phyloP scores from a whole-genome alignment of 2,797 vertebrate genomes.

The Molossus alvarezi region DNA sequence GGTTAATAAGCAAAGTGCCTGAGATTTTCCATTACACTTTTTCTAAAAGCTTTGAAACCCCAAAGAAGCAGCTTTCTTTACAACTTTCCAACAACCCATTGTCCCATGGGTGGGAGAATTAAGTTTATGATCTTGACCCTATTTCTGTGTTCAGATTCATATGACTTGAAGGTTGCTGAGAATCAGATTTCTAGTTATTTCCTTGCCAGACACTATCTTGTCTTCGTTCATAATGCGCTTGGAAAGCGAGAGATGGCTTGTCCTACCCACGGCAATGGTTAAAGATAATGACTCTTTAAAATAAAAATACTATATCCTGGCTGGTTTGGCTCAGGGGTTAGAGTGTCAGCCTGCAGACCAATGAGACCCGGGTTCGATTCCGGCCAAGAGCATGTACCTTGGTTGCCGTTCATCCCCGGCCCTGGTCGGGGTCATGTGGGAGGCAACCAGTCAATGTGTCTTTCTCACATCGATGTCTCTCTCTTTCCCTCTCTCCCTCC shows the following conservation, averaged over 20 bases:
- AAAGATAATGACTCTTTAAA: slow-evolving; percentile 55
- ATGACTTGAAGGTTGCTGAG: not conserved
- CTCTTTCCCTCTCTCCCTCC: not conserved
- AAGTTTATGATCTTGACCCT: slow-evolving; percentile 13
- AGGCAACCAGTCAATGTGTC: not conserved
- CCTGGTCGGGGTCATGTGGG: not conserved
- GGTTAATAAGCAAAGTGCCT: not conserved
- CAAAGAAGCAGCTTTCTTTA: slow-evolving; percentile 12
- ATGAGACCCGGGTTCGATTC: too few relatives aligned
- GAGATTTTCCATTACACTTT: slow-evolving; percentile 12
- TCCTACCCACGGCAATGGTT: not conserved
- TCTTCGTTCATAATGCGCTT: not conserved
- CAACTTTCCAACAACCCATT: not conserved
- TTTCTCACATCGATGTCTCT: not conserved
- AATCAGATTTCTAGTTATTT: not conserved
- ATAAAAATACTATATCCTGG: not conserved
- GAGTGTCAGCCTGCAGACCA: too few relatives aligned
- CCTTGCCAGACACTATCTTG: not conserved
- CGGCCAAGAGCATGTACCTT: too few relatives aligned
- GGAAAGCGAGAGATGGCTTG: slow-evolving; percentile 38
- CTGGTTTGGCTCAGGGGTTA: too few relatives aligned
- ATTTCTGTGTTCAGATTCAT: slow-evolving; percentile 21
- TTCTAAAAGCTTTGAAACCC: not conserved
- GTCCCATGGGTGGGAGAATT: not conserved
- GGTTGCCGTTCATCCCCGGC: not conserved